A percentile compares a stretch with the other conserved stretches of the same genome.
Evolutionary conservation across 2,113 vertebrate genomes (phyloP).

Genomic region (Pavo muticus): DNA sequence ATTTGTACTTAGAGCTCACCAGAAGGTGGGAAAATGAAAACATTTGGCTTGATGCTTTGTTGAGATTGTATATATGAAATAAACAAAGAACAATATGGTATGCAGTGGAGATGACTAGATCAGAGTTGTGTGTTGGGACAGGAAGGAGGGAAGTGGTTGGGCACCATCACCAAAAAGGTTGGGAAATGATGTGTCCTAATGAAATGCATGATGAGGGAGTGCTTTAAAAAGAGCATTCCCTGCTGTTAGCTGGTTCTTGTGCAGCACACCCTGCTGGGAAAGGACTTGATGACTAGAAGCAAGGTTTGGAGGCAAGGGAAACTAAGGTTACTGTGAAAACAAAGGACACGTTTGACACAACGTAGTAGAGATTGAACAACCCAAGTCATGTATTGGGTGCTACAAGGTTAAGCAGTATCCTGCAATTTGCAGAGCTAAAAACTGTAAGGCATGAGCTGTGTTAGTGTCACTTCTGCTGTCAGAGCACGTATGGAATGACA

Average conservation of each 20-base stretch:
- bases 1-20: constrained; percentile 33
- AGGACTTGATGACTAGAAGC: neutral
- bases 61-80: constrained; percentile 59
- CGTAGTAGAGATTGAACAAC: neutral
- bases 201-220: neutral
- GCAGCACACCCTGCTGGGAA: rapidly evolving
- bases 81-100: constrained; percentile 9
- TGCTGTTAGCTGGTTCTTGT: neutral
- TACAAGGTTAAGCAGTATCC: neutral
- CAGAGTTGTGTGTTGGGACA: constrained; percentile 3
- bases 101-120: neutral
- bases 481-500: neutral
- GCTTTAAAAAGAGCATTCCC: neutral
- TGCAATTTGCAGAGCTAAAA: neutral
- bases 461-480: neutral
- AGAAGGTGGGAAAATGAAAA: neutral
- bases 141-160: neutral
- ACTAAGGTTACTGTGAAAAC: neutral
- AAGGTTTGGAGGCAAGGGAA: neutral
- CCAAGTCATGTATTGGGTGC: neutral
- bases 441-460: neutral
- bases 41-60: constrained; percentile 54
- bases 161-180: neutral
- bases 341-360: neutral
- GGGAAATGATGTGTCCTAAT: neutral